Base-by-base conservation (phyloP, 2,888 invertebrate genomes). In the Syrista parreyssii region DNA sequence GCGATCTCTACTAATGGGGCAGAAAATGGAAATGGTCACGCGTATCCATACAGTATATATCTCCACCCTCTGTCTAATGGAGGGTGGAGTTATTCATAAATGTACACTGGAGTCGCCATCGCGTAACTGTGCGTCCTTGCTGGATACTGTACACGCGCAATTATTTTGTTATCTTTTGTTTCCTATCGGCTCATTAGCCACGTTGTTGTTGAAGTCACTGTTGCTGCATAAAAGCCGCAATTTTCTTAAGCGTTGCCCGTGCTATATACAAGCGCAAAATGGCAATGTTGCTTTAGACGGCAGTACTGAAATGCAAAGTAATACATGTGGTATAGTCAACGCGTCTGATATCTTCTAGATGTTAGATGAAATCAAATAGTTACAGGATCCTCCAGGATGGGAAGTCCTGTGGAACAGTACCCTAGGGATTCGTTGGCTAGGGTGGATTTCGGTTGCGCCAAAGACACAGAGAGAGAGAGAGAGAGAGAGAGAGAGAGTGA, bases 381-480 rank as follows among this genome's bases (percentile, higher is more conserved):
- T 55, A 55, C 6, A 55, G 23, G 55, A 55, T 55, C 23, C 55
- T 55, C 23, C 55, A 86, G 86, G 87, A 87, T 85, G 86, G 85
- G 82, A 84, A 87, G 84, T 88, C 84, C 78, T 81, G 83, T 83
- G 78, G 88, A 87, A 87, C 83, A 85, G 82, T 84, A 82, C 88
- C 86, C 84, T 71, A 55, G 88, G 88, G 88, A 88, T 87, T 87
- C 83, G 55, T 55, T 55, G 55, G 55, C 23, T 55, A 23, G 55
- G 55, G 55, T 55, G 55, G 23, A 55, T 55, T 55, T 55, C 23
- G 55, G 6, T 55, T 55, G 55, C 23, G 55, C 23, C 55, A 4
- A 55, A 23, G 55, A 55, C 23, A 55, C 23, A 23, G 23, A 9
- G 23, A 55, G 55, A 9, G 0, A 40, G 40, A 15, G 12, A 12